Base-by-base conservation (phyloP, 1,140 invertebrate genomes). In the Araneus ventricosus region DNA sequence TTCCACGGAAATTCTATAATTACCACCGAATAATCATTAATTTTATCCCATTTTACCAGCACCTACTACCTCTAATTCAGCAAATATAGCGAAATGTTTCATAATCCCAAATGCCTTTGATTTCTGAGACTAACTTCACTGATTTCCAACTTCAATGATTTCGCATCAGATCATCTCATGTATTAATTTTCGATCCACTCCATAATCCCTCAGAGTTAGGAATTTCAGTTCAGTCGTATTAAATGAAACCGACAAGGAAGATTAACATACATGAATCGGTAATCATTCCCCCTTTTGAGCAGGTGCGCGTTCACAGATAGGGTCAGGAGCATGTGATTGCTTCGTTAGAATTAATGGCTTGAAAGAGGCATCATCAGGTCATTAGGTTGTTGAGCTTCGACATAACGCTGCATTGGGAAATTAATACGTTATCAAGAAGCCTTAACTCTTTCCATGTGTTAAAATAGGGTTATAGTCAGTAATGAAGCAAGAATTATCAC, bases 201-300 rank as follows among this genome's bases (percentile, higher is more conserved):
- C 70, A 37, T 75, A 75, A 75, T 75, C 70, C 30, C 37, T 20
- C 27, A 30, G 70, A 75, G 70, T 20, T 82, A 79, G 80, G 27
- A 52, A 52, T 82, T 82, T 82, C 80, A 41, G 80, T 82, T 27
- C 17, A 75, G 14, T 75, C 70, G 17, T 34, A 30, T 34, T 37
- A 86, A 86, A 61, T 63, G 84, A 86, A 86, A 86, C 84, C 30
- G 84, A 57, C 84, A 37, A 57, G 27, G 30, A 20, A 45, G 84
- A 61, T 86, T 86, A 86, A 20, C 84, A 61, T 37, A 59, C 30
- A 57, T 39, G 84, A 86, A 86, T 86, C 84, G 52, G 84, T 61
- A 86, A 86, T 86, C 45, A 39, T 59, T 61, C n/a, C 45, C 41
- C 57, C 84, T 30, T 86, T 75, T 34, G 67, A 75, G 67, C 67